Evolutionary conservation across 2,888 invertebrate genomes (phyloP), one percentile per base, ranked within the genome.

Genomic region (Aproaerema taeniolella): DNA sequence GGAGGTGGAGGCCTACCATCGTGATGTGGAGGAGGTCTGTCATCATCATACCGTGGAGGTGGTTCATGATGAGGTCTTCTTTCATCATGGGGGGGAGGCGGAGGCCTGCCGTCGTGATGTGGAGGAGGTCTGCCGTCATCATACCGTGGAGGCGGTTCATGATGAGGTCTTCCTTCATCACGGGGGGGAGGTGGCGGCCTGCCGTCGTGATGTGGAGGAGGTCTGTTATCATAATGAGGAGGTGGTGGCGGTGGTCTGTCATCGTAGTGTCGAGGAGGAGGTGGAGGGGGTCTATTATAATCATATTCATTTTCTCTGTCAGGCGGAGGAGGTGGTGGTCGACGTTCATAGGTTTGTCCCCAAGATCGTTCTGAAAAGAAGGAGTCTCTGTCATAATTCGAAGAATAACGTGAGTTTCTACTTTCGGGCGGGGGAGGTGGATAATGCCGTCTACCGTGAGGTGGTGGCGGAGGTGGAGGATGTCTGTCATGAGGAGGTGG

Each of bases 241-340:
- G 20, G 20, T 6, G 20, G 20, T 20, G 20, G 20, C 5, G 20
- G 20, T 6, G 20, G 8, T 20, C 20, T 20, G 20, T 20, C 8
- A 20, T 20, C 20, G 20, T 8, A 4, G 20, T 4, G 20, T 4
- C 13, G 29, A 12, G 39, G 36, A 11, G 42, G 38, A 29, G 30
- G 40, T 24, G 37, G 31, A 5, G 37, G 40, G 11, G 38, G 26
- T 38, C 40, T 25, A 11, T 37, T 25, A 2, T 42, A 33, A 28
- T 41, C 16, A 24, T 45, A 52, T 8, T 52, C 53, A 14, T 46
- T 42, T 5, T n/a, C n/a, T n/a, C n/a, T n/a, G n/a, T n/a, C n/a
- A n/a, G n/a, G 20, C 20, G 20, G 20, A 20, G 20, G 20, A 20
- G 20, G 20, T 20, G 20, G 20, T 20, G 20, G 20, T 7, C 20